phyloP scores from a whole-genome alignment of 2,113 vertebrate genomes.

The Muscicapa adusta region DNA sequence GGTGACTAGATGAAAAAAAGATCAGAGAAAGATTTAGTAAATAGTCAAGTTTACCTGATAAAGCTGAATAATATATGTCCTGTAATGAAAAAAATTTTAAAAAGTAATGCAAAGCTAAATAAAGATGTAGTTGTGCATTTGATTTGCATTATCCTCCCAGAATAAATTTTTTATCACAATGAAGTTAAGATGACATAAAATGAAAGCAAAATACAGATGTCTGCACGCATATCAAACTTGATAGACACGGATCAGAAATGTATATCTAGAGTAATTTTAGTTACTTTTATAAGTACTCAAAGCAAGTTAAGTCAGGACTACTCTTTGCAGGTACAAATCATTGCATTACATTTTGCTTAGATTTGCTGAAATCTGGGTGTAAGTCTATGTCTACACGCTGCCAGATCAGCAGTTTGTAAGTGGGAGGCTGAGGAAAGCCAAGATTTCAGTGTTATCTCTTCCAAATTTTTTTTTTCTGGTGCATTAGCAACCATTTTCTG shows the following conservation, averaged over 20 bases:
- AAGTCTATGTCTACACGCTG: background rate
- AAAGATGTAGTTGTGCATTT: background rate
- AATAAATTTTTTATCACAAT: background rate
- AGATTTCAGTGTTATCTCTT: background rate
- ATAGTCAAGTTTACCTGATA: background rate
- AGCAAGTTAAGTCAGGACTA: background rate
- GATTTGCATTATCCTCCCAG: background rate
- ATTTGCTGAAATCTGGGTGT: background rate
- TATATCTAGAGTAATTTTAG: background rate
- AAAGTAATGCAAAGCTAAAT: background rate
- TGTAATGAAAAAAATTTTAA: background rate
- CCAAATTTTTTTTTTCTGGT: conserved; percentile 8
- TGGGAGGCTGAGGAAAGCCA: background rate
- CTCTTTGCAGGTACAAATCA: background rate
- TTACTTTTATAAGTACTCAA: background rate
- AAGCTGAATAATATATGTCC: background rate
- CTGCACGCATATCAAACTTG: background rate
- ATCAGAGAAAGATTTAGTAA: background rate
- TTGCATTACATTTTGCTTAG: background rate
- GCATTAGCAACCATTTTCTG: background rate
- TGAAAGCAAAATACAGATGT: background rate
- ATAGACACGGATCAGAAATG: background rate
- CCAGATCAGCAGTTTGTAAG: conserved; percentile 9
- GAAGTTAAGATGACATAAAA: background rate
- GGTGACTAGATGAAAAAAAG: background rate